Evolutionary conservation across 2,113 vertebrate genomes (phyloP).

Genomic region (Plecturocebus donacophilus): DNA sequence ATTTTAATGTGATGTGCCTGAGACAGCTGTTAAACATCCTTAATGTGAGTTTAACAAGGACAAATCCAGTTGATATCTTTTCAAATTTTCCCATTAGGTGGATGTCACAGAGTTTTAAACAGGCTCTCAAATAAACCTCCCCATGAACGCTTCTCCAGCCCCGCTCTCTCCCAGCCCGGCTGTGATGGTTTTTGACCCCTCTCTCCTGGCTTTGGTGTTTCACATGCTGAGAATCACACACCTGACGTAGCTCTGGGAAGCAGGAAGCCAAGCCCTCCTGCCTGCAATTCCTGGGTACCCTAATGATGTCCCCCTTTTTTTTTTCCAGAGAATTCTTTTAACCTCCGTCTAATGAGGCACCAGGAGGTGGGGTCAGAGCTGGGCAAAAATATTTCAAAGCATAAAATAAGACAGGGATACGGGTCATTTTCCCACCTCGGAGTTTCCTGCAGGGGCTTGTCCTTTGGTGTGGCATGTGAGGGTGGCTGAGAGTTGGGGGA

Average conservation of each 20-base stretch:
- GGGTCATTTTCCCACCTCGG: not conserved
- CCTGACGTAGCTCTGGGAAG: rapidly evolving
- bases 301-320: no score
- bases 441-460: not conserved
- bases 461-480: not conserved
- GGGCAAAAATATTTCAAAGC: not conserved
- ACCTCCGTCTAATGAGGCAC: not conserved
- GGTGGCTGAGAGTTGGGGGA: no score
- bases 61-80: conserved; percentile 74
- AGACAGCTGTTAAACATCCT: conserved; percentile 76
- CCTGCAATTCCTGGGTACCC: not conserved
- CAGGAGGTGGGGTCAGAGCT: not conserved
- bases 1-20: conserved; percentile 60
- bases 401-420: not conserved
- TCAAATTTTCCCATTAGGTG: conserved; percentile 81
- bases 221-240: not conserved
- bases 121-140: conserved; percentile 68
- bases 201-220: not conserved
- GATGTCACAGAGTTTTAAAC: conserved; percentile 72
- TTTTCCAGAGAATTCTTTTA: not conserved
- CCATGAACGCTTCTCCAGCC: conserved; percentile 42
- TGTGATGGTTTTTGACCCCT: not conserved
- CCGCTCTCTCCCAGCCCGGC: not conserved
- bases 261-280: not conserved
- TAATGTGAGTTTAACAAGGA: conserved; percentile 80